Base-by-base conservation (phyloP, 2,888 invertebrate genomes). In the Luperina nickerlii region DNA sequence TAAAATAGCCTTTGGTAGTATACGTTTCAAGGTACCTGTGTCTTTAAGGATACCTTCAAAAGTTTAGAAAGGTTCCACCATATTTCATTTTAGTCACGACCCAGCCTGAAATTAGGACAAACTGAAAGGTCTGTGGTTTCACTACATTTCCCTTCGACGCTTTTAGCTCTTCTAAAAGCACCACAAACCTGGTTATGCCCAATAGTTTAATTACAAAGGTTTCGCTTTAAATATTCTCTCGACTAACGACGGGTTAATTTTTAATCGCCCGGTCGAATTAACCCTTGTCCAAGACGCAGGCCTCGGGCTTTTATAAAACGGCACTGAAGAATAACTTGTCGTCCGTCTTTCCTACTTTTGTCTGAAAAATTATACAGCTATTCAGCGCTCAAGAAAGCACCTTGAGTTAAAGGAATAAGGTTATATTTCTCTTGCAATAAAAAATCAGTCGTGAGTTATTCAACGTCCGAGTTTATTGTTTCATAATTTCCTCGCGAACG, bases 381-480 rank as follows among this genome's bases (percentile, higher is more conserved):
- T 27, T 51, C 18, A 42, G 0, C 65, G 7, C 45, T 81, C 20
- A 8, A 85, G 38, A 75, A 54, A 60, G 45, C 54, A 81, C 78
- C 65, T 70, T 90, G 42, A 20, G 0, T 0, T 5, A 8, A 13
- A 45, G 32, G 11, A 24, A 74, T 78, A 89, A 82, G 75, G 73
- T 79, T 32, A 24, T 66, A 70, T 87, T 85, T 83, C 27, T 9
- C 32, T 74, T 80, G 62, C 42, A 27, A n/a, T 66, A 5, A 15
- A 74, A 74, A 57, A 27, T 38, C 11, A 11, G 38, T 42, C 42
- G 27, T 76, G 67, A 82, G 80, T 88, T 83, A 86, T 89, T 82
- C 83, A 77, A 75, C 70, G 79, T 71, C 74, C 70, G 65, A 81
- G 79, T 90, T 88, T 88, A 88, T 85, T 90, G 87, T 89, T 89